These are phyloP conservation scores for Megalops atlanticus DNA, from an alignment of 2,113 vertebrate species.

Conservation along the genomic window DNA sequence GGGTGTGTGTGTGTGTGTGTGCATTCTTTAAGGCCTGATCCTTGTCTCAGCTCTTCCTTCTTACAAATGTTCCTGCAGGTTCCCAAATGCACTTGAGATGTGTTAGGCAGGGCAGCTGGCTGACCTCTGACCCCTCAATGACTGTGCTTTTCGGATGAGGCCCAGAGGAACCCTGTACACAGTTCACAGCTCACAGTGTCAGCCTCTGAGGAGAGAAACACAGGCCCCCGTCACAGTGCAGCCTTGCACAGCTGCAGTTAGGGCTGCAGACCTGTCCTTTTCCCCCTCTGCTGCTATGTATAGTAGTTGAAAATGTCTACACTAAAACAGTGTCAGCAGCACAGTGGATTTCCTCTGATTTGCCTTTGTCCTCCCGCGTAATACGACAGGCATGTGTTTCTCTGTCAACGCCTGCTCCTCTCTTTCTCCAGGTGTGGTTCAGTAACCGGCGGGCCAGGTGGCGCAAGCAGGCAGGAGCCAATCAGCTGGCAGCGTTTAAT, in stretches of 20 bases:
- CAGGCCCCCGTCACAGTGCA: conserved; percentile 51
- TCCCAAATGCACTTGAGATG: conserved; percentile 55
- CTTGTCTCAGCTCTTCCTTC: conserved; percentile 8
- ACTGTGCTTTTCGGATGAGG: conserved; percentile 59
- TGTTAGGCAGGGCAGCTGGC: conserved; percentile 47
- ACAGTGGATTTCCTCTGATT: no score
- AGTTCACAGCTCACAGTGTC: conserved; percentile 71
- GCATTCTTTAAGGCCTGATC: conserved; percentile 9
- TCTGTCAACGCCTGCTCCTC: not conserved
- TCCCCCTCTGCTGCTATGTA: no score
- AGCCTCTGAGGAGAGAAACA: conserved; percentile 67
- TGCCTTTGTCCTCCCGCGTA: no score
- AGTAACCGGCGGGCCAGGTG: conserved; percentile 94
- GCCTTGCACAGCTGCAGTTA: no score
- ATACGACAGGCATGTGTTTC: no score
- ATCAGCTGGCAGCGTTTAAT: conserved; percentile 97
- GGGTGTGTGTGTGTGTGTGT: not conserved
- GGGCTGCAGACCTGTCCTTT: no score
- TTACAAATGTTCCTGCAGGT: conserved; percentile 44
- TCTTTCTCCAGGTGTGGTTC: conserved; percentile 87
- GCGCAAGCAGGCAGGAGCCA: conserved; percentile 97
- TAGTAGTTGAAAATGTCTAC: no score
- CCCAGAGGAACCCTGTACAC: conserved; percentile 64
- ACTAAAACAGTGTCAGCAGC: no score
- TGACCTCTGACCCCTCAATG: conserved; percentile 65